Base-by-base conservation (phyloP, 2,113 vertebrate genomes). In the Paramisgurnus dabryanus region DNA sequence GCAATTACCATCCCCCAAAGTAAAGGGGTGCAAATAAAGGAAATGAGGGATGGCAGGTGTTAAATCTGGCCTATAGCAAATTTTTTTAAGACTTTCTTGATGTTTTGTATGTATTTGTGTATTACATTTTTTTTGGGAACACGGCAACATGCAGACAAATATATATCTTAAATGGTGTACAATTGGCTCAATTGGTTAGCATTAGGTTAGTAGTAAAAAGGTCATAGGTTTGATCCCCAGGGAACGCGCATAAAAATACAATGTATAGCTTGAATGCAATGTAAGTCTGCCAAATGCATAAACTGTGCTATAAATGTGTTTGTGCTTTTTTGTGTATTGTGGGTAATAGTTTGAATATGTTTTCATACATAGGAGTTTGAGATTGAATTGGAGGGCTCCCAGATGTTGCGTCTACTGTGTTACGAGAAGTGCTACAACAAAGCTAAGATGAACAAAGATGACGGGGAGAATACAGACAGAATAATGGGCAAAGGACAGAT, bases 351-450 rank as follows among this genome's bases (percentile, higher is more conserved):
- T 10, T 77, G 3, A 67, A 53, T 60, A 18, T 41, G 0, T 49
- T 41, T 4, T 34, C 27, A 2, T 34, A 34, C 27, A 34, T 80
- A 99, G 98, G 98, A 99, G 89, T 99, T 99, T 86, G 98, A 99
- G 90, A 99, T 99, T 3, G 98, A 99, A 86, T 93, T 99, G 88
- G 98, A 99, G 88, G 98, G 97, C 84, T 99, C 98, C 0, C 97
- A 99, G 85, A 98, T 95, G 39, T 89, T 99, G 90, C 88, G 97
- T 85, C 93, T 99, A 80, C 91, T 99, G 77, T 99, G 98, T 91
- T 99, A 97, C 0, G 96, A 98, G 82, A 99, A 99, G 86, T 93
- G 95, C 85, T 97, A 98, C 93, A 96, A 96, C 89, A 97, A 95
- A 90, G 94, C 86, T 69, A 96, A 94, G 88, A 91, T 93, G 80